Base-by-base conservation (phyloP, 2,797 vertebrate genomes). In the Cyprinella venusta region DNA sequence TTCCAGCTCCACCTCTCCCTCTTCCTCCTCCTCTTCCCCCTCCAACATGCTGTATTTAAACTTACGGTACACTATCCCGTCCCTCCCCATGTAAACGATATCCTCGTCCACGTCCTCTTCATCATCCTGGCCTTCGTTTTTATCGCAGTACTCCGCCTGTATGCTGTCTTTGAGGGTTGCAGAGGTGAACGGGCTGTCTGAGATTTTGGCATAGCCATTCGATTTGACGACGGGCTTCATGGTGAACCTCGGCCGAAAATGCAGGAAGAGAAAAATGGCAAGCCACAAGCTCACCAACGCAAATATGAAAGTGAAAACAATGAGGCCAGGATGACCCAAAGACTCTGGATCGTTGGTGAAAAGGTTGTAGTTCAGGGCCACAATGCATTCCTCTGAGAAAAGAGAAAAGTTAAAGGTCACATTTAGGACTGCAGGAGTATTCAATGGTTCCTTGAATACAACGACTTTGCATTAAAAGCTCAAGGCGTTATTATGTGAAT, bases 41-140 rank as follows among this genome's bases (percentile, higher is more conserved):
- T 97, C 94, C 89, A 99, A 87, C 81, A 97, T 91, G 48, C 97
- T 96, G 0, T 98, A 97, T 89, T 94, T 97, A 90, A 97, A 97
- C 91, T 96, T 99, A 56, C 90, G 92, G 89, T 98, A 99, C 82
- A 99, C 91, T 0, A 96, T 97, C 76, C 97, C 97, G 76, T 99
- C 98, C 87, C 94, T 94, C 54, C 95, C 93, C 98, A 99, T 99
- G 90, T 98, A 98, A 68, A 99, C 97, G 0, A 98, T 98, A 68
- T 97, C 97, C 0, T 97, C 97, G 0, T 97, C 96, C 0, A 96
- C 96, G 0, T 97, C 96, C 0, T 96, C 95, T 0, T 95, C 90
- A 0, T 95, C 96, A 0, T 95, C 91, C 2, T 93, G 93, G 0
- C 92, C 89, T 0, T 95, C 88, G 0, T 95, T 91, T 36, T 88